phyloP scores from a whole-genome alignment of 2,888 invertebrate genomes.

The Nomada lathburiana region DNA sequence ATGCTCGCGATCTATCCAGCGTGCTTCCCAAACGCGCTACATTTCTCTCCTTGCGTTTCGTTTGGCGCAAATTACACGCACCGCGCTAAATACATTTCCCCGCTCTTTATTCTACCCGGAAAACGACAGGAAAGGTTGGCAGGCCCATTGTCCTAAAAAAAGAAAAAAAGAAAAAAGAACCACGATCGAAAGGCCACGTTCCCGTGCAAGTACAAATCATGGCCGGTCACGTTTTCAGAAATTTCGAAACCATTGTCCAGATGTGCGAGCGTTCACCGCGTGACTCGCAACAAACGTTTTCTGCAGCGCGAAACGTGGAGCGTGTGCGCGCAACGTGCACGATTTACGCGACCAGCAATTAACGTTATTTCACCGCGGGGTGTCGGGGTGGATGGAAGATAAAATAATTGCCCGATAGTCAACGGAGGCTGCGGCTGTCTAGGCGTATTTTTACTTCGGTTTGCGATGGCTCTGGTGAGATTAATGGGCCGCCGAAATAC shows the following conservation, averaged over 20 bases:
- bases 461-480: conserved; percentile 51
- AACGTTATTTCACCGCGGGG: conserved; percentile 31
- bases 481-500: conserved; percentile 63
- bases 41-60: no score
- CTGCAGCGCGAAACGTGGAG: background rate
- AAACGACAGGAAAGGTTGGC: no score
- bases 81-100: no score
- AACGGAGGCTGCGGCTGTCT: conserved; percentile 9
- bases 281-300: conserved; percentile 1
- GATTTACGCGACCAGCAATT: conserved; percentile 39
- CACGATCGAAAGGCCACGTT: background rate
- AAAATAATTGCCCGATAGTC: conserved; percentile 48
- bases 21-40: no score
- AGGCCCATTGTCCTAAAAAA: no score
- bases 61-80: no score
- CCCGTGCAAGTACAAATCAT: no score
- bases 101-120: no score
- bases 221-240: background rate
- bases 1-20: no score
- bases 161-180: background rate
- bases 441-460: conserved; percentile 63
- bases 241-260: background rate
- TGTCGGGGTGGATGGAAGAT: conserved; percentile 17
- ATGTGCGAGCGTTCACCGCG: background rate
- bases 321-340: conserved; percentile 7